Conservation (phyloP, 92 coral and sea anemone genomes). For the Zoanthus solanderi region DNA sequence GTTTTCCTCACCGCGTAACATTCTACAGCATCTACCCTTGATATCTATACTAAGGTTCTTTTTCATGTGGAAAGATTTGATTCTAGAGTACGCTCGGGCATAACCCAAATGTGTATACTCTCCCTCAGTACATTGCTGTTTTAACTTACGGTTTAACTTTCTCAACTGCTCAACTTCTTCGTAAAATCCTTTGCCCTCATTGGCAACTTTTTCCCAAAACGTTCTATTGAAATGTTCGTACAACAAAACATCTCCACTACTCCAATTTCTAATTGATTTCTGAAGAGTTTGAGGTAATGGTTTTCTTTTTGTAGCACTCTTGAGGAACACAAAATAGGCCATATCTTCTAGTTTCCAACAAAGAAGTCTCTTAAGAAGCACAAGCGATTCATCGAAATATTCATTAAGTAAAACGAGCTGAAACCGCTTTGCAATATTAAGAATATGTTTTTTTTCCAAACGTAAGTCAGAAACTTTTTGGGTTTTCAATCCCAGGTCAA, state of each 20-base stretch:
- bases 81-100: neutral
- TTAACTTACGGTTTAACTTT: slow-evolving; percentile 21
- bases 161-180: slow-evolving; percentile 68
- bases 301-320: slow-evolving; percentile 59
- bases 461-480: slow-evolving; percentile 62
- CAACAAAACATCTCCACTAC: slow-evolving; percentile 74
- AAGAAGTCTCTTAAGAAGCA: slow-evolving; percentile 79
- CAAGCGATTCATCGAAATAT: slow-evolving; percentile 86
- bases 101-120: slow-evolving; percentile 28
- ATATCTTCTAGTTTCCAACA: slow-evolving; percentile 89
- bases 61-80: slow-evolving; percentile 28
- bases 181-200: slow-evolving; percentile 55
- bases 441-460: slow-evolving; percentile 51
- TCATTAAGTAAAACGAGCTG: slow-evolving; percentile 84
- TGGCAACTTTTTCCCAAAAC: slow-evolving; percentile 52
- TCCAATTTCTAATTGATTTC: slow-evolving; percentile 79
- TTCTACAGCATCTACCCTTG: slow-evolving; percentile 28
- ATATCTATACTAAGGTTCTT: neutral
- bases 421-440: slow-evolving; percentile 68
- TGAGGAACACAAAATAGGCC: slow-evolving; percentile 76
- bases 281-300: slow-evolving; percentile 51
- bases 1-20: slow-evolving; percentile 13
- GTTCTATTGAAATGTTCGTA: slow-evolving; percentile 74
- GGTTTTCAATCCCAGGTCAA: slow-evolving; percentile 83
- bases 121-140: neutral